A percentile compares a stretch with the other conserved stretches of the same genome.
These are phyloP conservation scores for Eulemur macaco DNA, from an alignment of 2,113 vertebrate genomes.

Conservation along the genomic window DNA sequence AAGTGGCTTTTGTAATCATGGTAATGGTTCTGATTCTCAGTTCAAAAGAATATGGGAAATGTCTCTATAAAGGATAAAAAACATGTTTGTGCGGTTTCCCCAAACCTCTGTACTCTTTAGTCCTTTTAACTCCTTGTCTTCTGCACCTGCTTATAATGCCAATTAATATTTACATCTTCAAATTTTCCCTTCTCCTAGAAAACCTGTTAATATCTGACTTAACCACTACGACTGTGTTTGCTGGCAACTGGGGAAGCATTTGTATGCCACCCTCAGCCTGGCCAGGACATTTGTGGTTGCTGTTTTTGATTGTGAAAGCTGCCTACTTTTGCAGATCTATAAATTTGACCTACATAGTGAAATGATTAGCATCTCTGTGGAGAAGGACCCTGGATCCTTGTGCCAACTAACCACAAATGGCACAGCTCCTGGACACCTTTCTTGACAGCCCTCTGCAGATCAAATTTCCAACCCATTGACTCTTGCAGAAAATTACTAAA, in stretches of 20 bases:
- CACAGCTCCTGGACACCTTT: background rate
- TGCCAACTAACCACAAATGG: background rate
- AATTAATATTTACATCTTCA: background rate
- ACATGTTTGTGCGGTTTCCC: background rate
- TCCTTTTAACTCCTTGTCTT: background rate
- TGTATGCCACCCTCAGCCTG: background rate
- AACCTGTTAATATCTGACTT: background rate
- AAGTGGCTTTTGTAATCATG: conserved; percentile 17
- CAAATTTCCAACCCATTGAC: background rate
- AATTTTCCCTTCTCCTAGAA: background rate
- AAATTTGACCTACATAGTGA: background rate
- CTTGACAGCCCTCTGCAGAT: background rate
- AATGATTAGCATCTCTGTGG: background rate
- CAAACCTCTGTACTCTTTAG: background rate
- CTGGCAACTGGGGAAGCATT: background rate
- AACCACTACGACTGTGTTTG: background rate
- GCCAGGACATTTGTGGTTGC: background rate
- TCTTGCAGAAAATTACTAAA: conserved; percentile 18
- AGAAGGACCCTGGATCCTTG: background rate
- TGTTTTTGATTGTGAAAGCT: background rate
- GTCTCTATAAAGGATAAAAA: background rate
- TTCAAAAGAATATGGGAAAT: background rate
- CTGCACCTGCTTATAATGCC: background rate
- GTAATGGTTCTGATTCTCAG: background rate
- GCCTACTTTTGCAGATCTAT: background rate